Evolutionary conservation across 92 coral and sea anemone species (phyloP).

Genomic region (Bergia puertoricense): DNA sequence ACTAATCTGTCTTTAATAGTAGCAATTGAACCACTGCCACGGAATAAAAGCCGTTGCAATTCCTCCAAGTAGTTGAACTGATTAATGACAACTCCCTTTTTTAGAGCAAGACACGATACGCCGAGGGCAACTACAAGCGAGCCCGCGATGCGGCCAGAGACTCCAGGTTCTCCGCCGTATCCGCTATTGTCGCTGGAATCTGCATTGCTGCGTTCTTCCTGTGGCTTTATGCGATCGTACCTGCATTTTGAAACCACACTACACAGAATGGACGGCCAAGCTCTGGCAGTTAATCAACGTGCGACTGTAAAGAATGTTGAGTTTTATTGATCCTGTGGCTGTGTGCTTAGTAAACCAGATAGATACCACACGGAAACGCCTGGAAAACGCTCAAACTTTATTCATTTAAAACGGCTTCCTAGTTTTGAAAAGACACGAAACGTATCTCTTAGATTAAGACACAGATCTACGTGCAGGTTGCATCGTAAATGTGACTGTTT

Average conservation of each 20-base stretch:
- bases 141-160: slow-evolving; percentile 25
- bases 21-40: neutral
- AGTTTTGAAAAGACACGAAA: neutral
- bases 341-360: neutral
- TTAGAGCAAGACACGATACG: neutral
- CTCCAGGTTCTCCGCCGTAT: slow-evolving; percentile 15
- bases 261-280: neutral
- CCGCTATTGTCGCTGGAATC: neutral
- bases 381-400: no score
- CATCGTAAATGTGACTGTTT: no score
- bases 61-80: neutral
- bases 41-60: neutral
- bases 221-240: slow-evolving; percentile 21
- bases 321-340: neutral
- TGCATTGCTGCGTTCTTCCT: slow-evolving; percentile 1
- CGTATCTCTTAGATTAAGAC: neutral
- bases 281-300: no score
- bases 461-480: no score
- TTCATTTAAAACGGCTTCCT: neutral
- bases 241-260: neutral
- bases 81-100: neutral
- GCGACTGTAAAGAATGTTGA: neutral
- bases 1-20: no score
- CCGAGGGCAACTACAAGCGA: slow-evolving; percentile 21
- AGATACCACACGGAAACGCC: neutral